Conservation (phyloP, 2,113 vertebrate genomes). For the Ophthalmolycus amberensis region DNA sequence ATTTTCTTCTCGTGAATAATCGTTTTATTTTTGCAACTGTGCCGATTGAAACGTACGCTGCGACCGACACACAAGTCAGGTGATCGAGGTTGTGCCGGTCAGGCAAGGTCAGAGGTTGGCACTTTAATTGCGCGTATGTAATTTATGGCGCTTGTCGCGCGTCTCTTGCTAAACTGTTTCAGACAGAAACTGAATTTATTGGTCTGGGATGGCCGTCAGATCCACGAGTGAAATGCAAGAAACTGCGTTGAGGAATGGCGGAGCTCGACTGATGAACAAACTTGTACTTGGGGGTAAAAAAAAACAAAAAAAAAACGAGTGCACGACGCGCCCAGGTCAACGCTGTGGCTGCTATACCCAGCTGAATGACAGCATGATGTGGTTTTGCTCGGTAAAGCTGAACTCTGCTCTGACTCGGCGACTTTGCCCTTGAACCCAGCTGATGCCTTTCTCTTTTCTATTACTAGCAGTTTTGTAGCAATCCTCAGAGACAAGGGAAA, state of each 20-base stretch:
- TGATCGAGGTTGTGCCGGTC: slow-evolving; percentile 79
- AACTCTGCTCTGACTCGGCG: slow-evolving; percentile 37
- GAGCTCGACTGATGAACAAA: slow-evolving; percentile 61
- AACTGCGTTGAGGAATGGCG: slow-evolving; percentile 49
- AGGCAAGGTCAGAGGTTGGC: slow-evolving; percentile 87
- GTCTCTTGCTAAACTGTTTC: slow-evolving; percentile 74
- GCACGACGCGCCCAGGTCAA: slow-evolving; percentile 56
- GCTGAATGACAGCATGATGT: slow-evolving; percentile 52
- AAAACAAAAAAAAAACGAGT: slow-evolving; percentile 19
- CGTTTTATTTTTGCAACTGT: slow-evolving; percentile 14
- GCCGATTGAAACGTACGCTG: slow-evolving; percentile 59
- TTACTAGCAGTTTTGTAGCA: slow-evolving; percentile 11
- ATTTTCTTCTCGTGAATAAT: slow-evolving; percentile 18
- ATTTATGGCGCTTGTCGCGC: slow-evolving; percentile 83
- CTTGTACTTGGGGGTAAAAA: slow-evolving; percentile 45
- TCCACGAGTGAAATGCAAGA: slow-evolving; percentile 13
- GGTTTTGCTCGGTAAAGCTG: slow-evolving; percentile 49
- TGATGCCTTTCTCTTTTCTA: slow-evolving; percentile 6
- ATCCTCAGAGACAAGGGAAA: slow-evolving; percentile 12
- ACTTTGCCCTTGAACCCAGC: slow-evolving; percentile 72
- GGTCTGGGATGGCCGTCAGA: slow-evolving; percentile 62
- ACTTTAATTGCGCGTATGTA: slow-evolving; percentile 86
- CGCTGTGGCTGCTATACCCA: slow-evolving; percentile 3
- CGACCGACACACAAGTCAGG: slow-evolving; percentile 77
- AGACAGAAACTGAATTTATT: slow-evolving; percentile 76